phyloP scores from a whole-genome alignment of 2,113 vertebrate species.

The Dendropsophus ebraccatus region DNA sequence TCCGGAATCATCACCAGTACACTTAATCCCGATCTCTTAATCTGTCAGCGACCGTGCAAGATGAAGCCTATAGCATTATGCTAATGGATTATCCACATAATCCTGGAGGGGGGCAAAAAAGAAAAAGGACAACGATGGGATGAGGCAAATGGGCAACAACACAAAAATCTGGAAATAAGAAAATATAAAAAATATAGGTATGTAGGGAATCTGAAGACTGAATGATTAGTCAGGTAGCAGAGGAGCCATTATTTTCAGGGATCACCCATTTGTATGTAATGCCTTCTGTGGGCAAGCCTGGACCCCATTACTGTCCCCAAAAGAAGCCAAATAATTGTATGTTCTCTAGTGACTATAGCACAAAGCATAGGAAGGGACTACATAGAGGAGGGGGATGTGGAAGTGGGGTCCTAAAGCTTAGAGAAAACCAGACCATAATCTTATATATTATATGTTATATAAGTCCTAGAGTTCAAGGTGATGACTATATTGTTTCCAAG shows the following conservation, averaged over 20 bases:
- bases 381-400: no score
- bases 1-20: slow-evolving; percentile 20
- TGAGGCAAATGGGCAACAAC: background rate
- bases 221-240: background rate
- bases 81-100: background rate
- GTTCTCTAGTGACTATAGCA: background rate
- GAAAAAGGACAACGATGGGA: background rate
- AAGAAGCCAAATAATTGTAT: background rate
- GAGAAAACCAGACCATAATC: background rate
- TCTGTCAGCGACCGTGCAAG: background rate
- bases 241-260: background rate
- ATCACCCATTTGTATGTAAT: background rate
- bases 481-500: no score
- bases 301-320: slow-evolving; percentile 8
- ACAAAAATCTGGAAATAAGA: no score
- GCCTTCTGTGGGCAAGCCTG: background rate
- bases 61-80: background rate
- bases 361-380: background rate
- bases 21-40: slow-evolving; percentile 5
- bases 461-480: no score
- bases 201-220: background rate
- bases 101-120: background rate
- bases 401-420: background rate
- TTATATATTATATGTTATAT: no score
- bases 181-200: no score